These are phyloP conservation scores for Anser brachyrhynchus DNA, from an alignment of 2,113 vertebrate genomes.

Conservation along the genomic window DNA sequence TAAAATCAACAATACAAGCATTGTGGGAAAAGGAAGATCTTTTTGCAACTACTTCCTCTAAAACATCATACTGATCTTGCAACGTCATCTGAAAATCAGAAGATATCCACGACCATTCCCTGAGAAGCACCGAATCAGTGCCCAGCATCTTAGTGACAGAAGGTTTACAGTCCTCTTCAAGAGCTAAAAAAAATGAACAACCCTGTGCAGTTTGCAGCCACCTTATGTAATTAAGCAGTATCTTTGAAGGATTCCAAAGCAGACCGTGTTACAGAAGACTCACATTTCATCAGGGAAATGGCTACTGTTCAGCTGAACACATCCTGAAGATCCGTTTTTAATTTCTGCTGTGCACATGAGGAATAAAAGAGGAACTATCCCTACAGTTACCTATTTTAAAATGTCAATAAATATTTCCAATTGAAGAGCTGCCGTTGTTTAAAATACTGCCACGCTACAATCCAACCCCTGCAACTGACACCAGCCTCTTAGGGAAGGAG, in stretches of 20 bases:
- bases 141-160: not conserved
- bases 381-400: not conserved
- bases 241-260: not conserved
- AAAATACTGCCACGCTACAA: not conserved
- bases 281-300: not conserved
- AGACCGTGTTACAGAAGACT: not conserved
- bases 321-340: not conserved
- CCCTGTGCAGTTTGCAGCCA: not conserved
- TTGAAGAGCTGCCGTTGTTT: accelerated
- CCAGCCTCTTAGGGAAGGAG: not conserved
- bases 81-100: not conserved
- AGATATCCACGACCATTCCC: not conserved
- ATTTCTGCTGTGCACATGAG: not conserved
- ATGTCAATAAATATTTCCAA: not conserved
- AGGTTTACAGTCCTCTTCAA: not conserved
- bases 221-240: not conserved
- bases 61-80: not conserved
- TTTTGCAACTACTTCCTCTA: constrained; percentile 12
- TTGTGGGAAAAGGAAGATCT: not conserved
- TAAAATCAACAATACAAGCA: not conserved
- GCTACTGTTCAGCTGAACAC: not conserved
- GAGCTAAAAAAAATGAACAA: not conserved
- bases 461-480: accelerated
- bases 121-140: not conserved
- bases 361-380: not conserved